Evolutionary conservation across 2,888 invertebrate species (phyloP), one percentile per base, ranked within the genome.

Genomic region (Ditylenchus weischeri): DNA sequence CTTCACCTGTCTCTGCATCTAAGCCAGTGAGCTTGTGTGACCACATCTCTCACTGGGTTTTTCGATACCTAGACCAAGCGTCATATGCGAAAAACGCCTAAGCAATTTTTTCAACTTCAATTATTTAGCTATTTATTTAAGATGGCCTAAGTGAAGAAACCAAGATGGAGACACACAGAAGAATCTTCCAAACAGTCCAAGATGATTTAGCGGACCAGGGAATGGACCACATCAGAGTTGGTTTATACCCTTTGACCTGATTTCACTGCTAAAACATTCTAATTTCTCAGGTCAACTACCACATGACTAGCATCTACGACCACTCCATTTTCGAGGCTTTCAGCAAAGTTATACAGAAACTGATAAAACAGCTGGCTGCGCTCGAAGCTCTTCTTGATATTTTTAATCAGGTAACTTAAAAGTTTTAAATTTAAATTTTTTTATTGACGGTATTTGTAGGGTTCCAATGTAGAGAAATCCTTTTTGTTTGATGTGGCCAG

Each of bases 261-360:
- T 21, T 19, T 60, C 5, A 0, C n/a, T 59, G n/a, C 15, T 13
- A 43, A 43, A 43, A 43, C 3, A 43, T 15, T 8, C 43, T 8
- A 2, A 43, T 15, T 43, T 15, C 8, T 21, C 66, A 69, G 21
- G 72, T 79, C 58, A 76, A 72, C 54, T 81, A 78, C 69, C 75
- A 68, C 65, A 74, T 71, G 66, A 66, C 71, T 23, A 70, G 69
- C 91, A 99, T 99, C 76, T 99, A 98, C 84, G 98, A 99, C 85
- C 98, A 98, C 86, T 96, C 96, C 75, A 98, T 99, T 85, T 99
- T 98, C 86, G 98, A 99, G 86, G 98, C 98, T 15, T 96, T 96
- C 86, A 95, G 94, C 79, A 98, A 98, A 89, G 96, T 98, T 71
- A 95, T 99, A 63, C 98, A 98, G 85, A 98, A 98, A 85, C 86